Evolutionary conservation across 2,113 vertebrate genomes (phyloP), one percentile per base, ranked within the genome.

Genomic region (Coracopsis vasa): DNA sequence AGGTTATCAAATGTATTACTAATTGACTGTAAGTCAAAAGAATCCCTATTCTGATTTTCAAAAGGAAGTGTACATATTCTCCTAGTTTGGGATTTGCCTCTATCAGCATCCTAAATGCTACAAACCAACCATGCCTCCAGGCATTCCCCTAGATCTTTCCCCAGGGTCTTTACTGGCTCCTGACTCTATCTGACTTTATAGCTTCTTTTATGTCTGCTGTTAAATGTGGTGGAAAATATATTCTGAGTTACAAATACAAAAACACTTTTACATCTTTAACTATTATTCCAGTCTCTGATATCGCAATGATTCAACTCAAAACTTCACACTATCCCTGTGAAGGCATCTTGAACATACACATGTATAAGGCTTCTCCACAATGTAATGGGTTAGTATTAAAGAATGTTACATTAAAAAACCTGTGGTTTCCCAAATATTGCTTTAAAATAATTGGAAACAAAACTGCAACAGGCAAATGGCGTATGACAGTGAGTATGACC

Each of bases 321-420:
- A 39, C 20, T 28, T 72, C 53, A 27, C 0, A 0, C 7, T n/a
- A 5, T 9, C 33, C 33, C 39, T 2, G 3, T 6, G 7, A 66
- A 58, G 16, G 28, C 11, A 56, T 17, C 23, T 67, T 31, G 37
- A 85, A 47, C 10, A 20, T 9, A 62, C 4, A 51, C 0, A 0
- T 0, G 4, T 8, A 13, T 16, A 56, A 41, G 13, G 20, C 20
- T 79, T 51, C 29, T 37, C 33, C 29, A 79, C 41, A 72, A 67
- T 6, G 19, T 7, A 51, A 12, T 4, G n/a, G 8, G n/a, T 66
- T 25, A 65, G 2, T 19, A 50, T 7, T 27, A 61, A 88, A 51
- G 13, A 15, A 31, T 11, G 8, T 7, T 14, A 42, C 16, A 39
- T 47, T 80, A 4, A n/a, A 80, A 92, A 61, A 6, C 4, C 0